Base-by-base conservation (phyloP, 1,140 invertebrate species). In the Bombus huntii region DNA sequence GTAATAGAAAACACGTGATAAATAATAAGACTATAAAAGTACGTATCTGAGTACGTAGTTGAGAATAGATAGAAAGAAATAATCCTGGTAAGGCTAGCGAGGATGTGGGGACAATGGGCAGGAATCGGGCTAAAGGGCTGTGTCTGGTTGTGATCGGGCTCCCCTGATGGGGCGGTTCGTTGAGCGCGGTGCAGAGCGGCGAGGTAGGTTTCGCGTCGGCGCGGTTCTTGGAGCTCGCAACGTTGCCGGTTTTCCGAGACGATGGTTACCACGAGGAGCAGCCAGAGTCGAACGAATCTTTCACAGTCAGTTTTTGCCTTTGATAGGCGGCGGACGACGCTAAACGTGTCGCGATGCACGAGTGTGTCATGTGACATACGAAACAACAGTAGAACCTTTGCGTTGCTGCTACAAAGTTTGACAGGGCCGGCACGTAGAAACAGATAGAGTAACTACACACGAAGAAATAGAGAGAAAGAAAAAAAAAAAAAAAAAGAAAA, bases 301-400 rank as follows among this genome's bases (percentile, higher is more conserved):
- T 87, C 90, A 79, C 91, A 93, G 92, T 94, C 91, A 92, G 91
- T 94, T 92, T 91, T 93, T 92, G 91, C 85, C 89, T 89, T 74
- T 90, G 90, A 87, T 85, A 85, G 89, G 90, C 86, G 89, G 77
- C 85, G 85, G 88, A 86, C 76, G 88, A 86, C 88, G 84, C 73
- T 68, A 53, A 53, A 57, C 59, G 82, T 57, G 81, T 77, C 87
- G 81, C 78, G 76, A 91, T 86, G 81, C 85, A 85, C 81, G 86
- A 92, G 77, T 90, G 89, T 91, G 91, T 93, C 93, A 93, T 94
- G 90, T 94, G 92, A 93, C 93, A 92, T 88, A 81, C 87, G 89
- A 88, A 86, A 87, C 88, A 82, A 91, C 57, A 77, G 86, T 91
- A 85, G 44, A 78, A 53, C 72, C 28, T 62, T 18, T 78, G 59